Conservation (phyloP, 2,888 invertebrate species). For the Eilema depressum region DNA sequence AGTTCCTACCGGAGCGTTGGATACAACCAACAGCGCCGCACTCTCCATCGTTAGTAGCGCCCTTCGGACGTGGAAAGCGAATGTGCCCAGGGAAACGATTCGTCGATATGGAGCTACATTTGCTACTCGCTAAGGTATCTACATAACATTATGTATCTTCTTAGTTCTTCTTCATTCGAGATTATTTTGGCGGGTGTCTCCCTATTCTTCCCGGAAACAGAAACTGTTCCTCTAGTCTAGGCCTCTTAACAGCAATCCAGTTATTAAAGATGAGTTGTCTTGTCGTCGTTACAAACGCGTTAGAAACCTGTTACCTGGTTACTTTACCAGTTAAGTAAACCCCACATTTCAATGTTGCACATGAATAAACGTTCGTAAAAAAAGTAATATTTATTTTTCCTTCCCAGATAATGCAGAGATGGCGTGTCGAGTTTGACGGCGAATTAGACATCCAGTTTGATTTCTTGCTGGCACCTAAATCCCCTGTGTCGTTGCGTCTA, state of each 20-base stretch:
- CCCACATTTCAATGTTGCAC: too few species aligned
- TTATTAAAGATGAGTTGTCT: too few species aligned
- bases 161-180: not conserved
- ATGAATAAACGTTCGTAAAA: not conserved
- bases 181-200: too few species aligned
- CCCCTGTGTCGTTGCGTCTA: conserved; percentile 90
- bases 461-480: conserved; percentile 92
- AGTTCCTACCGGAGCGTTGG: conserved; percentile 94
- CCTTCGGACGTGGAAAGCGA: conserved; percentile 93
- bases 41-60: conserved; percentile 90
- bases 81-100: conserved; percentile 95
- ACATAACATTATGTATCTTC: not conserved
- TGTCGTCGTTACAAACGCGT: too few species aligned
- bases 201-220: too few species aligned
- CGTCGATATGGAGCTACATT: conserved; percentile 91
- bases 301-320: too few species aligned
- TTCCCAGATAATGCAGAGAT: conserved; percentile 90
- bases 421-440: conserved; percentile 89
- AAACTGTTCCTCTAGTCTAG: too few species aligned
- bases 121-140: conserved; percentile 90
- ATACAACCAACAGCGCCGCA: conserved; percentile 83
- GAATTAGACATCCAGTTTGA: conserved; percentile 92
- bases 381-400: not conserved
- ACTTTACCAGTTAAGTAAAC: too few species aligned
- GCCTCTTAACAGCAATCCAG: too few species aligned